Evolutionary conservation across 2,113 vertebrate genomes (phyloP), one percentile per base, ranked within the genome.

Genomic region (Oplegnathus fasciatus): DNA sequence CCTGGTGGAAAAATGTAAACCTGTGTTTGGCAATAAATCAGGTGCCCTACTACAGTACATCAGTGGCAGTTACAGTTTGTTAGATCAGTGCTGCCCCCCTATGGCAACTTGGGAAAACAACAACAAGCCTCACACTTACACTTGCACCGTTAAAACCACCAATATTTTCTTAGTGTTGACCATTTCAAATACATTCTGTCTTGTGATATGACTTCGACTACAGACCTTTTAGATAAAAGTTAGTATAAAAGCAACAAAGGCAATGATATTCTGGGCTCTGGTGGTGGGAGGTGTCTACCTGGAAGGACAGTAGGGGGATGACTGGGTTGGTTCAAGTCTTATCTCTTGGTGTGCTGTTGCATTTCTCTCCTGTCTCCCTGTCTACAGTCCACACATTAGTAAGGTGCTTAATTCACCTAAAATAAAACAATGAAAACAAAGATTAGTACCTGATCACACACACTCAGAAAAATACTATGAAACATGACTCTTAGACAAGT

Each of bases 31-130:
- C 61, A 68, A 86, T 80, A 55, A 83, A 86, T 81, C 86, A 86
- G 79, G 28, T 77, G 40, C 40, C 0, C n/a, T 15, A 22, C 13
- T 64, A 26, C 15, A 71, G 32, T 24, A 11, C 0, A 57, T 2
- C 2, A 69, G 24, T 37, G 20, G 11, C 54, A 18, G 18, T 69
- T 42, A 40, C 0, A 46, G 62, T 69, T 76, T 48, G 62, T 74
- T 76, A 32, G 85, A 80, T 76, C 30, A 88, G 86, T 92, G 87
- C 82, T 93, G 91, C 93, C 92, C 89, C 81, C 93, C 15, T 28
- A 1, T 92, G 94, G 88, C 17, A 64, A 80, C 52, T 52, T 74
- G 18, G 8, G 46, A 7, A 30, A 86, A 91, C 52, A 79, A 55
- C 77, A 67, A 6, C 42, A 79, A 28, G 50, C 15, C 9, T 40